Evolutionary conservation across 2,797 vertebrate genomes (phyloP), one percentile per base, ranked within the genome.

Genomic region (Zalophus californianus): DNA sequence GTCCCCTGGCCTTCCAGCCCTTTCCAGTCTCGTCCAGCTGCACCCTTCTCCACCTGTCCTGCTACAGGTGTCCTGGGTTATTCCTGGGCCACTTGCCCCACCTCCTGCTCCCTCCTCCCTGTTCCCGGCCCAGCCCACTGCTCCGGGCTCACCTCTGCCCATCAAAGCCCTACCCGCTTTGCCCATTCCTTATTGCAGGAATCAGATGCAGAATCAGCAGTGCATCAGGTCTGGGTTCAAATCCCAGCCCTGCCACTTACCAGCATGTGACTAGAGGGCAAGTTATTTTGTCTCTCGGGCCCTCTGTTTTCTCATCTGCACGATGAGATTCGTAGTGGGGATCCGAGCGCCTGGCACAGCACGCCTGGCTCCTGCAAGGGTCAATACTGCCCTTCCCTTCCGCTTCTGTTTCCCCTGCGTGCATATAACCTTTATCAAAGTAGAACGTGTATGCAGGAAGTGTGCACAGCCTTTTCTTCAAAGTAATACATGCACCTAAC

Each of bases 31-130:
- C 10, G 18, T 68, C 48, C 20, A 14, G 44, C 35, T 1, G 10
- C 8, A 18, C 75, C 29, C 7, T 73, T 48, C 58, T 21, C 48
- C 32, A 20, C 35, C 21, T 2, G 23, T 13, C 73, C 58, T 41
- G 62, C 32, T 6, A 5, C 21, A 13, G 41, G 52, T 7, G 0
- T n/a, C 75, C 4, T 2, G 32, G 6, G 35, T 32, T 9, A 15
- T 41, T 1, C 5, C 25, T 15, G 18, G 3, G 48, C 54, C 12
- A 1, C 6, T 3, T 0, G 2, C 29, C 15, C 11, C 1, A 18
- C 62, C 56, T 32, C 70, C 32, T 9, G 20, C 60, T 13, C 7
- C n/a, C 4, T 72, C n/a, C 18, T 13, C 5, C 50, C 62, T 50
- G 20, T 12, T 29, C 73, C 38, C 16, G 0, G 8, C 94, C 88